These are phyloP conservation scores for Muscicapa striata DNA, from an alignment of 2,797 vertebrate species.

Conservation along the genomic window DNA sequence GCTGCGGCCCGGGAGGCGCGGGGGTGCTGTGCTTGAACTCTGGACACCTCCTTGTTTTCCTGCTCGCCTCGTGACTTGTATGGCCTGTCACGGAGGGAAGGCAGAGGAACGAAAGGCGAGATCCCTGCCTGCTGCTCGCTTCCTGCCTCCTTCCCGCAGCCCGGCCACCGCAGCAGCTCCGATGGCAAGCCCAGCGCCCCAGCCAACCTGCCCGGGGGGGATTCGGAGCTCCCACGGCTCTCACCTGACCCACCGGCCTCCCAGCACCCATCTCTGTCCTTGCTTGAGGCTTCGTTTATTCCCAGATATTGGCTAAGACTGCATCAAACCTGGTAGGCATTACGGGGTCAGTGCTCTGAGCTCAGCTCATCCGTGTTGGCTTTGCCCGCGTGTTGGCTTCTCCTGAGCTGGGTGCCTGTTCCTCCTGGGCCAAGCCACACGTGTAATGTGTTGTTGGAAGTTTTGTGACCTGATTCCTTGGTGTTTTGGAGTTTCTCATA, in stretches of 20 bases:
- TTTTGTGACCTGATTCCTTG: neutral
- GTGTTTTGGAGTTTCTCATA: neutral
- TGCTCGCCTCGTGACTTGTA: slow-evolving; percentile 41
- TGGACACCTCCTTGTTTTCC: slow-evolving; percentile 23
- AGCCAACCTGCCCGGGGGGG: accelerated
- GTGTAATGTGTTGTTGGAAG: neutral
- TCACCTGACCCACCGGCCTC: neutral
- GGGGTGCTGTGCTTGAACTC: slow-evolving; percentile 13
- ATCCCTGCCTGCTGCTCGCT: neutral
- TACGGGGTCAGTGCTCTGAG: neutral
- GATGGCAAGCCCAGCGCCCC: neutral
- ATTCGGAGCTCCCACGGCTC: neutral
- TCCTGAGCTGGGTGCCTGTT: neutral
- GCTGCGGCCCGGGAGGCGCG: neutral
- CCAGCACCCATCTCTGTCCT: neutral
- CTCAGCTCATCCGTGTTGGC: neutral
- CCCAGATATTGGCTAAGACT: neutral
- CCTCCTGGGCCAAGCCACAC: neutral
- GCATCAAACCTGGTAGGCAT: neutral
- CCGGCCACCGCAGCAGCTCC: neutral
- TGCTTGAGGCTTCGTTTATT: neutral
- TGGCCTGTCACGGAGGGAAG: slow-evolving; percentile 24
- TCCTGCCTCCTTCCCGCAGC: neutral
- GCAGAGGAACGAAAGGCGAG: neutral
- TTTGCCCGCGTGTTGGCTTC: neutral